These are phyloP conservation scores for Luperina nickerlii DNA, from an alignment of 2,888 invertebrate species.

Conservation along the genomic window DNA sequence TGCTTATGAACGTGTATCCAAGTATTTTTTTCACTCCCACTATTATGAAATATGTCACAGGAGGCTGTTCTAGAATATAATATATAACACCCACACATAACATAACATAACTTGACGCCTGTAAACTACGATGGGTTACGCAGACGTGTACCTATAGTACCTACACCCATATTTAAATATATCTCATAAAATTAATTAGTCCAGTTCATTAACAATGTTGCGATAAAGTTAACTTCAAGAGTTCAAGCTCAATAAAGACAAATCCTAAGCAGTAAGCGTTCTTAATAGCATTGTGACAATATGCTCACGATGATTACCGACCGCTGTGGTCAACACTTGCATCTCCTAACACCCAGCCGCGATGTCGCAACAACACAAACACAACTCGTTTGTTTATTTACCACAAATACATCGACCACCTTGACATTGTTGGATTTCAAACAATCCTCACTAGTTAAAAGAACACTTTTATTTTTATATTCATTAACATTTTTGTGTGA, in stretches of 20 bases:
- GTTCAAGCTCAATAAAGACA: background rate
- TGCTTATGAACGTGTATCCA: background rate
- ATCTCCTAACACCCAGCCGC: background rate
- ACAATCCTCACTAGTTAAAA: conserved; percentile 16
- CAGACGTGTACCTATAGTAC: too few relatives aligned
- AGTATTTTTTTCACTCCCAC: background rate
- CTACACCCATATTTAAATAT: background rate
- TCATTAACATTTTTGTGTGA: conserved; percentile 34
- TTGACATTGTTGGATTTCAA: conserved; percentile 42
- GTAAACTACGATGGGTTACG: background rate
- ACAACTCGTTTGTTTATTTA: conserved; percentile 28
- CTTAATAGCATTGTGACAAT: background rate
- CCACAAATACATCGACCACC: conserved; percentile 26
- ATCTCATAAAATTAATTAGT: background rate
- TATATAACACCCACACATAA: background rate
- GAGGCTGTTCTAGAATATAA: background rate
- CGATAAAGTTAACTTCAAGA: background rate
- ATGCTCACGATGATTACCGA: background rate
- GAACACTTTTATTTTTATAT: conserved; percentile 29
- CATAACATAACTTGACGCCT: too few relatives aligned
- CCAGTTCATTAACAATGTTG: too few relatives aligned
- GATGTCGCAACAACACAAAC: conserved; percentile 23
- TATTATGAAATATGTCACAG: background rate
- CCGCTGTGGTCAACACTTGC: background rate
- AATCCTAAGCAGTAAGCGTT: background rate